Percentiles rank a stretch among this genome's conserved stretches.
These are phyloP conservation scores for Eptatretus burgeri DNA, from an alignment of 2,113 vertebrate species.

Conservation along the genomic window DNA sequence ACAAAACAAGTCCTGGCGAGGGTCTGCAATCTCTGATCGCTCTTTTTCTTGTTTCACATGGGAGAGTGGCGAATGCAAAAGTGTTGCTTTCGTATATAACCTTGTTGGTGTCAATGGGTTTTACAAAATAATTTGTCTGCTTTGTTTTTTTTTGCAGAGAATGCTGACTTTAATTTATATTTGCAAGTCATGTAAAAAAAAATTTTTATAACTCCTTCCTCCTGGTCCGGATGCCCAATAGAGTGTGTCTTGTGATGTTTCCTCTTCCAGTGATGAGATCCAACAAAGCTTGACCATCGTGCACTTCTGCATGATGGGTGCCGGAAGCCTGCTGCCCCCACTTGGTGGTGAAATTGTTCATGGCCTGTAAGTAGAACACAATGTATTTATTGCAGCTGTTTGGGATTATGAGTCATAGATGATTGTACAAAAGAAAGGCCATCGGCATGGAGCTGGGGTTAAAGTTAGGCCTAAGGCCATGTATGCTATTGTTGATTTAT, in stretches of 20 bases:
- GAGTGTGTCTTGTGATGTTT: neutral
- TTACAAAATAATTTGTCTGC: neutral
- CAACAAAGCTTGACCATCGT: conserved; percentile 64
- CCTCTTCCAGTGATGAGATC: conserved; percentile 53
- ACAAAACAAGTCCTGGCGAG: no score
- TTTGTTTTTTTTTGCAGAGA: neutral
- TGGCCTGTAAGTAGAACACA: conserved; percentile 38
- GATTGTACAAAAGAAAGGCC: conserved; percentile 6
- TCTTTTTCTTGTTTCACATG: no score
- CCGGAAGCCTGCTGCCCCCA: conserved; percentile 54
- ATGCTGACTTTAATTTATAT: neutral
- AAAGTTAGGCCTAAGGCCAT: conserved; percentile 11
- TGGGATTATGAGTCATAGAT: no score
- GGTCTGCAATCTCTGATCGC: no score
- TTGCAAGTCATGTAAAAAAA: conserved; percentile 3
- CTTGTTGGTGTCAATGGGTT: neutral
- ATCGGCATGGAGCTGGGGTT: conserved; percentile 12
- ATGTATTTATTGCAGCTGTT: no score
- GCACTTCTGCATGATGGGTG: conserved; percentile 76
- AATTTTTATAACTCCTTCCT: neutral
- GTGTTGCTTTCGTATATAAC: no score
- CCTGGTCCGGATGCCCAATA: no score
- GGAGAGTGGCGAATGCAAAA: no score
- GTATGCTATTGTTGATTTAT: conserved; percentile 3
- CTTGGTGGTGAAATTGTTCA: conserved; percentile 47